These are phyloP conservation scores for Acanthurus leucopareius DNA, from an alignment of 2,797 vertebrate species.

Conservation along the genomic window DNA sequence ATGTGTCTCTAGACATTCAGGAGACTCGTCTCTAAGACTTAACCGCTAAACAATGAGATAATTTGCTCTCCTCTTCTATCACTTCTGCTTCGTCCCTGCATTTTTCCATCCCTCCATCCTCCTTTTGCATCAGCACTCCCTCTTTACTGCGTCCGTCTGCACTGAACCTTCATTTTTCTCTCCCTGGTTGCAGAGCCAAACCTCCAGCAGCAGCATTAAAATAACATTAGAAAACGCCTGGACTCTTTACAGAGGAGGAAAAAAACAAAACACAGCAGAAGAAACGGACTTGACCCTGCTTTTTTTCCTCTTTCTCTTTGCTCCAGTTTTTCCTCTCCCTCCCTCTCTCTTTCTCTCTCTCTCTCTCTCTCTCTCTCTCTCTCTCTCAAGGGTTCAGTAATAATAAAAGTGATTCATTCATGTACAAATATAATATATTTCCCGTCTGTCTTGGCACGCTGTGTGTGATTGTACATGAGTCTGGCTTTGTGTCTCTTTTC, in stretches of 20 bases:
- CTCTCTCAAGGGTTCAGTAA: slow-evolving; percentile 45
- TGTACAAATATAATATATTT: slow-evolving; percentile 62
- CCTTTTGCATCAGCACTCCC: background rate
- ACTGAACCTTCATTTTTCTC: background rate
- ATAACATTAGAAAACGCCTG: slow-evolving; percentile 46
- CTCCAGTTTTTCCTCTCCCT: slow-evolving; percentile 6
- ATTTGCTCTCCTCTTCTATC: background rate
- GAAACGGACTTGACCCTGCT: slow-evolving; percentile 7
- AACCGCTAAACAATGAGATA: background rate
- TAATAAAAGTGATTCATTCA: slow-evolving; percentile 76
- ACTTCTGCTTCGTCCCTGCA: background rate
- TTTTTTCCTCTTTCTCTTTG: background rate
- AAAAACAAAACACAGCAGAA: background rate
- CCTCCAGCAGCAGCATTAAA: slow-evolving; percentile 40
- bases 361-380: too few species aligned
- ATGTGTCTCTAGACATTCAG: background rate
- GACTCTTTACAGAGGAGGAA: slow-evolving; percentile 9
- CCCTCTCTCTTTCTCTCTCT: too few species aligned
- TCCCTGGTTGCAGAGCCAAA: slow-evolving; percentile 26
- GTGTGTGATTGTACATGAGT: slow-evolving; percentile 15
- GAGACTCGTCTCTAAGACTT: background rate
- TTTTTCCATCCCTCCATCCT: background rate
- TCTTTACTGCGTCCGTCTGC: slow-evolving; percentile 1
- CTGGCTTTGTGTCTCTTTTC: slow-evolving; percentile 24
- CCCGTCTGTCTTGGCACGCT: slow-evolving; percentile 31